Base-by-base conservation (phyloP, 1,140 invertebrate genomes). In the Drosophila sulfurigaster region DNA sequence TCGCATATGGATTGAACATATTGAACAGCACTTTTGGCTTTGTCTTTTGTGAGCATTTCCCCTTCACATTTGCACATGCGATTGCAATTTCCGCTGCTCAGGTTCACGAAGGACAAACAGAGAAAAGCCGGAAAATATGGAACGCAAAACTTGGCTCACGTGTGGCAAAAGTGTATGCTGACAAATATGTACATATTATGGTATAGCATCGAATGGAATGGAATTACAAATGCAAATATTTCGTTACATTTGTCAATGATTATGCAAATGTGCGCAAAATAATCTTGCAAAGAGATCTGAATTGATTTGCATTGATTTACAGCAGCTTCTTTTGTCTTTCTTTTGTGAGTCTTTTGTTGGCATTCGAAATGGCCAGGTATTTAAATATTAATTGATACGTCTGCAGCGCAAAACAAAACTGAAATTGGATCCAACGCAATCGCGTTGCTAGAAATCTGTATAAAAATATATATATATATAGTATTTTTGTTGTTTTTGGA, bases 301-400 rank as follows among this genome's bases (percentile, higher is more conserved):
- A 46, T 64, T 15, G 48, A 62, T 64, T 64, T 56, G 51, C 51
- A 30, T 54, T 46, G 25, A 51, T 60, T 68, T 74, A 30, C 16
- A 32, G n/a, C 35, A 35, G 20, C 10, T 4, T 13, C 15, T 58
- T 16, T 56, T 56, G 54, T 41, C 11, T 41, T 38, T 41, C 32
- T 32, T 13, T 43, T 30, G 15, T 48, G 7, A 2, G 38, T 54
- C 16, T 35, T 46, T 70, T 46, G 35, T 38, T 60, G 46, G 20
- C 32, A 35, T 35, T 48, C n/a, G n/a, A 35, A 32, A 57, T 49
- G 46, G 46, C 8, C 25, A 45, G 25, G 48, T 54, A 62, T 63
- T 62, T 60, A 54, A 68, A 60, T 68, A 45, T 43, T 60, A 68
- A 60, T 65, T 71, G 60, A 63, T 63, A 20, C 16, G 54, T 13